Conservation (phyloP, 2,797 vertebrate genomes). For the Poecilia gillii region DNA sequence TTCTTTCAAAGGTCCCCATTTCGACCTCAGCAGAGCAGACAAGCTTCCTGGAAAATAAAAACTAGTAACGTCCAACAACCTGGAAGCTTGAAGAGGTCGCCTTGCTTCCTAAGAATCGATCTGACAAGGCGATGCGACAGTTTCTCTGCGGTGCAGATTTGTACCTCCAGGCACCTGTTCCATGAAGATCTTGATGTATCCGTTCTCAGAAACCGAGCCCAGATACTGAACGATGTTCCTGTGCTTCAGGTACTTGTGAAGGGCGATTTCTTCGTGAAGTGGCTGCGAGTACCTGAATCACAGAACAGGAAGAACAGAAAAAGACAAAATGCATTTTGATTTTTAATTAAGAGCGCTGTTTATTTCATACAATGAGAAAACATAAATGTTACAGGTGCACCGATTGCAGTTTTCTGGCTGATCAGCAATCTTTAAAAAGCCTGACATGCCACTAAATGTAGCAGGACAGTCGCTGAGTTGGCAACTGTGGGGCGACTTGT, state of each 20-base stretch:
- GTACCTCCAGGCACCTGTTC: constrained; percentile 98
- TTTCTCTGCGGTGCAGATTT: constrained; percentile 33
- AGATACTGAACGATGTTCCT: constrained; percentile 99
- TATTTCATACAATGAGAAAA: too few species aligned
- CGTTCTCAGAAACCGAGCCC: constrained; percentile 94
- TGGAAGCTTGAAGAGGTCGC: constrained; percentile 56
- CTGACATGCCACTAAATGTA: too few species aligned
- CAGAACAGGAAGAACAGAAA: not conserved
- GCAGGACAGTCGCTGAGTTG: too few species aligned
- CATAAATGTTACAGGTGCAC: too few species aligned
- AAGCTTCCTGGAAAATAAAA: constrained; percentile 87
- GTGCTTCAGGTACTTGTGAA: constrained; percentile 98
- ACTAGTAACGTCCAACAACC: constrained; percentile 52
- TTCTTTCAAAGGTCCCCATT: constrained; percentile 98
- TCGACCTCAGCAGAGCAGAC: constrained; percentile 93
- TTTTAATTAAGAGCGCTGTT: not conserved
- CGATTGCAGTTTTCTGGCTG: too few species aligned
- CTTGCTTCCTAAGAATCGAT: constrained; percentile 38
- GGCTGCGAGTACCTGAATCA: constrained; percentile 92
- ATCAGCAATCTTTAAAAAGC: too few species aligned
- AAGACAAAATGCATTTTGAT: not conserved
- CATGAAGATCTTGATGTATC: constrained; percentile 99
- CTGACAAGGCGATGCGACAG: not conserved
- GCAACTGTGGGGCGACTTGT: too few species aligned
- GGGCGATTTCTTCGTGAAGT: constrained; percentile 96